Evolutionary conservation across 2,113 vertebrate species (phyloP), one percentile per base, ranked within the genome.

Genomic region (Chamaetylas fuelleborni): DNA sequence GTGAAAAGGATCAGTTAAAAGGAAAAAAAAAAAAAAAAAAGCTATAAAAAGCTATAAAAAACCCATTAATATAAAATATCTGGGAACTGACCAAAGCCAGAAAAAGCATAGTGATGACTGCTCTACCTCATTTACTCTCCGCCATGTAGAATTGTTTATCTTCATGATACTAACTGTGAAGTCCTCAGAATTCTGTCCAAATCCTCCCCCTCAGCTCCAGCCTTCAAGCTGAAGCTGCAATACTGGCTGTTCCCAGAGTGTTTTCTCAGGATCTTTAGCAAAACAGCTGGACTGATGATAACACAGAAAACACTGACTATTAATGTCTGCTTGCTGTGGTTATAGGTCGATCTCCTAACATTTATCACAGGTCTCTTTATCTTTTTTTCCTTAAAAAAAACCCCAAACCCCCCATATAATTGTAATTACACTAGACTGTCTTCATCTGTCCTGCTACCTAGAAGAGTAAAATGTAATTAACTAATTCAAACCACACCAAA

Each of bases 361-460:
- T 58, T 94, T 79, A 71, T 70, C 38, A 53, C 7, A 74, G 19
- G 18, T 71, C 36, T 50, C 14, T 34, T 71, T 48, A 51, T 20
- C 6, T 29, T 58, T 60, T 58, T 33, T 23, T 31, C 10, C 22
- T 48, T 15, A 11, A 53, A 53, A 43, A 26, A 42, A 8, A 4
- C 12, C 5, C 12, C 5, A 14, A 36, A 56, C 2, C 6, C 0
- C 1, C 5, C 33, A 65, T 13, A 22, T 5, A 65, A 50, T 2
- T 65, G 28, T 51, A 91, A 78, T 86, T 51, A 61, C 26, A 87
- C 17, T 48, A 40, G 34, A 43, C 25, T 58, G 47, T 28, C 51
- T 92, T 86, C 70, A 80, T 61, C 40, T 88, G 26, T 58, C 29
- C 47, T 70, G 14, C 8, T 33, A 84, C 33, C 26, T 47, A 19